Base-by-base conservation (phyloP, 2,797 vertebrate genomes). In the Diplodus sargus region DNA sequence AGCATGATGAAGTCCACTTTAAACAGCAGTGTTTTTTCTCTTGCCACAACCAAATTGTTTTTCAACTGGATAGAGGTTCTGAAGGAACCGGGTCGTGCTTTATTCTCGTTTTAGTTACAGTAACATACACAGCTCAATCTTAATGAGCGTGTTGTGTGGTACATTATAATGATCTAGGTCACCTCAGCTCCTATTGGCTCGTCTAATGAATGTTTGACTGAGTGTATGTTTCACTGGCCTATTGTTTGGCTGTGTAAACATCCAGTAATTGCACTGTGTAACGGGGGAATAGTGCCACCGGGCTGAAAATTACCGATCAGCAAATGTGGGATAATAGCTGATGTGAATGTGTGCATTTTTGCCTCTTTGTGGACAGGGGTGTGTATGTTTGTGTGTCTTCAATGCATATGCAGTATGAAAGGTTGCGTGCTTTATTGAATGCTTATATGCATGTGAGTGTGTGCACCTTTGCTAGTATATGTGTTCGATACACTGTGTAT, bases 221-320 rank as follows among this genome's bases (percentile, higher is more conserved):
- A 84, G 87, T 87, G 85, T 81, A 78, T 84, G 85, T 91, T 90
- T 91, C 85, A 87, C 59, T 70, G 78, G 78, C 57, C 82, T 86
- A 70, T 91, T 91, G 90, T 91, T 87, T 83, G 79, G 30, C 81
- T 92, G 72, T 87, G 90, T 92, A 92, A 92, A 93, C 91, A 92
- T 85, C 82, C 85, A 74, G 86, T 94, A 93, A 94, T 95, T 94
- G 89, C 84, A 14, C 65, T 66, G 57, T 85, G 85, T 82, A 88
- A 83, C 59, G 22, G 76, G 91, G 88, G 82, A 90, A 86, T 84
- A 78, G 81, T 82, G 86, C 87, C 87, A 92, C 83, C n/a, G 70
- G 78, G 76, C 79, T 89, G 78, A 86, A 93, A 93, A 89, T 90
- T 62, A 92, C 87, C 23, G 82, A 90, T 92, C 91, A 92, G 92